These are phyloP conservation scores for Himalopsyche kuldschensis DNA, from an alignment of 2,888 invertebrate species.

Conservation along the genomic window DNA sequence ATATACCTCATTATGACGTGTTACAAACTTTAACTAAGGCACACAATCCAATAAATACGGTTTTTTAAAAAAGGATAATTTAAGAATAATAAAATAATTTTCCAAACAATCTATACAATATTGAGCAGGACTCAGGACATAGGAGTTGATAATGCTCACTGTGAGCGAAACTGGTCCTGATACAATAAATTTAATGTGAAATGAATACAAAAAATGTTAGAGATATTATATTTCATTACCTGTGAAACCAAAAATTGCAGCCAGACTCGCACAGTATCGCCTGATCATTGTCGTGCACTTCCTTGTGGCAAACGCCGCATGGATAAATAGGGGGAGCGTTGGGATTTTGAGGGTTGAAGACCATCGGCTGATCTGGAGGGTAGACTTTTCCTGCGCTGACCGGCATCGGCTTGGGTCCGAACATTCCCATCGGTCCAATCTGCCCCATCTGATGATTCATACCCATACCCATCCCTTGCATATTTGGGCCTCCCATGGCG, in stretches of 20 bases:
- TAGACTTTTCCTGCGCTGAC: conserved; percentile 91
- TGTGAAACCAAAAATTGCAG: conserved; percentile 99
- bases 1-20: no score
- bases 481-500: conserved; percentile 48
- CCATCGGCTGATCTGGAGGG: conserved; percentile 95
- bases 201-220: no score
- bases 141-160: no score
- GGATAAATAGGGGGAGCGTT: conserved; percentile 98
- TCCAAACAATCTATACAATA: no score
- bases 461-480: conserved; percentile 48
- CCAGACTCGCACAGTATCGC: conserved; percentile 97
- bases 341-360: conserved; percentile 97
- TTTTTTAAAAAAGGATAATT: no score
- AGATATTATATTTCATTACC: conserved; percentile 63
- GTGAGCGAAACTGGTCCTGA: no score
- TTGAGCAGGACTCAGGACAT: no score
- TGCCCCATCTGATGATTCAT: conserved; percentile 49
- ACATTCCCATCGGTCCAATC: conserved; percentile 63
- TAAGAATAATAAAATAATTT: no score
- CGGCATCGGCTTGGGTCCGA: conserved; percentile 88
- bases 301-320: conserved; percentile 96
- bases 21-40: no score
- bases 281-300: conserved; percentile 98
- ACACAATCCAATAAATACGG: no score
- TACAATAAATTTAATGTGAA: no score